Base-by-base conservation (phyloP, 1,140 invertebrate genomes). In the Aphelenchoides besseyi region DNA sequence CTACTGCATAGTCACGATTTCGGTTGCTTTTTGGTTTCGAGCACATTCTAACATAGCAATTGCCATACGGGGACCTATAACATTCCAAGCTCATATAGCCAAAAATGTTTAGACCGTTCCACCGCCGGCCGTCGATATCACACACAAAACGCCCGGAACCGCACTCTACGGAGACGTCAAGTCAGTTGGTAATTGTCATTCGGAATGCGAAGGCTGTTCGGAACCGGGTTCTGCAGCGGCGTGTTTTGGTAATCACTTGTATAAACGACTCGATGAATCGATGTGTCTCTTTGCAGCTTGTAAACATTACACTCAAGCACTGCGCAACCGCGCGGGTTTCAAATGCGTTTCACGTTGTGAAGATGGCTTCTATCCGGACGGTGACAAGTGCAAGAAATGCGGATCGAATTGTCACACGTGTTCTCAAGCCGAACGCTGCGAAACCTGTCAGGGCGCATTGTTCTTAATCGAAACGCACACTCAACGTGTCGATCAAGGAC, bases 281-380 rank as follows among this genome's bases (percentile, higher is more conserved):
- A 64, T 75, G n/a, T 57, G 68, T 26, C 68, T 70, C 12, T 77
- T 73, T 54, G 75, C 76, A 57, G 57, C 75, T 2, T 83, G 81
- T 55, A 77, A 78, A 57, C 78, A 82, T 69, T 74, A 79, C 5
- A 82, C 80, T 12, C 79, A 83, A 54, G 69, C 82, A 0, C 64
- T 84, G 12, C 71, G 81, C 12, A 83, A 84, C 67, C 71, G 79
- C 23, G 81, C 79, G 30, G 81, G 82, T 41, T 83, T 84, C 72
- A 80, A 78, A 68, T 82, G 81, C 70, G 81, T 82, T 8, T 28
- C 59, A 1, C 62, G 74, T 8, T 82, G 81, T 48, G 82, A 80
- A 9, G 75, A 80, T 16, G 79, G 78, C n/a, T 84, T 80, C 61
- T 83, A 79, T 57, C 59, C 66, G 30, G 82, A 83, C 54, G 76